Base-by-base conservation (phyloP, 2,113 vertebrate genomes). In the Lophura nycthemera region DNA sequence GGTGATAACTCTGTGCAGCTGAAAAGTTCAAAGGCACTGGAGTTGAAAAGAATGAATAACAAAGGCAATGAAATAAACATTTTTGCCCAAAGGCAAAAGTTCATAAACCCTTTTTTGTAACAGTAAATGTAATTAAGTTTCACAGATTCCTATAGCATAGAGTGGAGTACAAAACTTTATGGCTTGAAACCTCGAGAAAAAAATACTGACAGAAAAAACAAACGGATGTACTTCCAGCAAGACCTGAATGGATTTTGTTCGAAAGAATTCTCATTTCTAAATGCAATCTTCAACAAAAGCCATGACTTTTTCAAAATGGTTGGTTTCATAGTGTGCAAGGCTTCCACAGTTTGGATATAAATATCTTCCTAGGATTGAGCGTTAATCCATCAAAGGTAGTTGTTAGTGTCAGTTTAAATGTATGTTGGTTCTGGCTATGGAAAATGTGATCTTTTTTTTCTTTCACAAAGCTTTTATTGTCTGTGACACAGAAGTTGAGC, bases 21-120 rank as follows among this genome's bases (percentile, higher is more conserved):
- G 98, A 97, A 96, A 97, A 98, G 98, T 98, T 98, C 98, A 98
- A 98, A 98, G 98, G 97, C 90, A 81, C 83, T 29, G 47, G 93
- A 98, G 98, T 98, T 98, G 98, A 98, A 98, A 98, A 98, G 98
- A 97, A 97, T 97, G 97, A 97, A 97, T 97, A 97, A 98, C 97
- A 97, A 98, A 98, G 97, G 97, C 98, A 98, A 98, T 98, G 98
- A 97, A 98, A 98, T 98, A 98, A 98, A 98, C 98, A 98, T 98
- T 98, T 98, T 97, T 93, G 97, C 98, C 98, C 97, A 96, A 95
- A 98, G 98, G 98, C 98, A 98, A 97, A 97, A 98, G 97, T 98
- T 97, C 97, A 97, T 97, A 98, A 98, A 98, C 98, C 97, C 95
- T 97, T 98, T 98, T 98, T 97, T 97, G 96, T 98, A 98, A 97